A percentile compares a stretch with the other conserved stretches of the same genome.
phyloP scores from a whole-genome alignment of 2,888 invertebrate species.

The Antheraea assamensis region DNA sequence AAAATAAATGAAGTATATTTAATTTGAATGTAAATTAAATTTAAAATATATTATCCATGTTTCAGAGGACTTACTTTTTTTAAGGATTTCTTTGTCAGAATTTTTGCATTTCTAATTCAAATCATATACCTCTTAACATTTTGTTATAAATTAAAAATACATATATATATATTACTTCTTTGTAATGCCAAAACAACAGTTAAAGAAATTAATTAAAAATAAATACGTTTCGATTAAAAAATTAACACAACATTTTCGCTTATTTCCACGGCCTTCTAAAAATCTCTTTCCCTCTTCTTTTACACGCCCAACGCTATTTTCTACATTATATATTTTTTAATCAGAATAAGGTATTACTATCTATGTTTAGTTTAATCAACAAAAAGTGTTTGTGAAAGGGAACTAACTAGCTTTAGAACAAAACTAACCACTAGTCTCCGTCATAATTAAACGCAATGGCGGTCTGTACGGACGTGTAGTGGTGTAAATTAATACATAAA shows the following conservation, averaged over 20 bases:
- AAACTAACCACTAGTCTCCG: conserved; percentile 4
- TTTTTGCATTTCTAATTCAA: too few species aligned
- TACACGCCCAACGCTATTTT: conserved; percentile 19
- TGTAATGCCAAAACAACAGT: not conserved
- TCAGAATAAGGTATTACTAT: conserved; percentile 1
- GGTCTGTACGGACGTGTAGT: conserved; percentile 49
- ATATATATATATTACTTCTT: not conserved
- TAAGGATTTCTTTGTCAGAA: too few species aligned
- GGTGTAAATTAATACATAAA: conserved; percentile 22
- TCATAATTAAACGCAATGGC: conserved; percentile 55
- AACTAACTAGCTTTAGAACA: conserved; percentile 34
- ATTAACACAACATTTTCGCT: not conserved
- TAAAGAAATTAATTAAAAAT: not conserved
- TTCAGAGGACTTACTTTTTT: too few species aligned
- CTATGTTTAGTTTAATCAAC: conserved; percentile 40
- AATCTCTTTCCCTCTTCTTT: not conserved
- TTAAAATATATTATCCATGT: too few species aligned
- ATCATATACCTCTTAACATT: too few species aligned
- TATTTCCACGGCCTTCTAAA: conserved; percentile 4
- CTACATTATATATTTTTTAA: conserved; percentile 32
- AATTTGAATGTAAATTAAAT: too few species aligned
- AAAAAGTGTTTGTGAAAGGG: conserved; percentile 53
- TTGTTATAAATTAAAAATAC: not conserved
- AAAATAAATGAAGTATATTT: too few species aligned
- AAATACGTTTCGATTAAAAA: not conserved